phyloP scores from a whole-genome alignment of 2,888 invertebrate species.

The Hololepta plana region DNA sequence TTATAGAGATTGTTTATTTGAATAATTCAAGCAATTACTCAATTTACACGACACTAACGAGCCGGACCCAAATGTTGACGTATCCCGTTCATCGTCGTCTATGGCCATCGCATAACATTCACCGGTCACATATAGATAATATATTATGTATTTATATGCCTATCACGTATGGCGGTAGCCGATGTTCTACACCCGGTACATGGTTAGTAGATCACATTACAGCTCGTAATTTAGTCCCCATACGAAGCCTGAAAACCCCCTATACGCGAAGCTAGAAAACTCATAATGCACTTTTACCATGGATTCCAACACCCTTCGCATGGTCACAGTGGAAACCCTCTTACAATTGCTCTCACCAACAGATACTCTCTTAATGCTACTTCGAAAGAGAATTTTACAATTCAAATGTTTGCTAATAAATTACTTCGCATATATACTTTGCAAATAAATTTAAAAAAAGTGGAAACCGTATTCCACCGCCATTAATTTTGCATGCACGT shows the following conservation, averaged over 20 bases:
- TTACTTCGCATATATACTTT: too few species aligned
- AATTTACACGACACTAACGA: too few species aligned
- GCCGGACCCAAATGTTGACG: too few species aligned
- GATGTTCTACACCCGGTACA: slow-evolving; percentile 23
- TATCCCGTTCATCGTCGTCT: too few species aligned
- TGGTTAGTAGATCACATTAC: slow-evolving; percentile 21
- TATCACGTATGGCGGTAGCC: slow-evolving; percentile 24
- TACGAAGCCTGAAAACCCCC: slow-evolving; percentile 13
- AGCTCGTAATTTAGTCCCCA: slow-evolving; percentile 21
- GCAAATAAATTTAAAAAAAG: too few species aligned
- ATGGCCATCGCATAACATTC: too few species aligned
- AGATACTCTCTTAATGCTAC: slow-evolving; percentile 8
- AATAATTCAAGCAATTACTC: too few species aligned
- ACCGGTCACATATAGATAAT: slow-evolving; percentile 16
- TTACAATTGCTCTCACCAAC: slow-evolving; percentile 9
- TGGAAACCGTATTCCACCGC: too few species aligned
- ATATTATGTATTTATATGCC: slow-evolving; percentile 21
- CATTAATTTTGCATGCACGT: too few species aligned
- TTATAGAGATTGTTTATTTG: too few species aligned
- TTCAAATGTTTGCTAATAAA: slow-evolving; percentile 8
- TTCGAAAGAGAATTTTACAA: slow-evolving; percentile 7
- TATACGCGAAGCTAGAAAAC: slow-evolving; percentile 9
- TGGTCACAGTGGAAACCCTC: slow-evolving; percentile 7
- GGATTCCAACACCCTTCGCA: slow-evolving; percentile 9
- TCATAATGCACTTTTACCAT: slow-evolving; percentile 11